Conservation (phyloP, 2,113 vertebrate genomes). For the Xyrauchen texanus region DNA sequence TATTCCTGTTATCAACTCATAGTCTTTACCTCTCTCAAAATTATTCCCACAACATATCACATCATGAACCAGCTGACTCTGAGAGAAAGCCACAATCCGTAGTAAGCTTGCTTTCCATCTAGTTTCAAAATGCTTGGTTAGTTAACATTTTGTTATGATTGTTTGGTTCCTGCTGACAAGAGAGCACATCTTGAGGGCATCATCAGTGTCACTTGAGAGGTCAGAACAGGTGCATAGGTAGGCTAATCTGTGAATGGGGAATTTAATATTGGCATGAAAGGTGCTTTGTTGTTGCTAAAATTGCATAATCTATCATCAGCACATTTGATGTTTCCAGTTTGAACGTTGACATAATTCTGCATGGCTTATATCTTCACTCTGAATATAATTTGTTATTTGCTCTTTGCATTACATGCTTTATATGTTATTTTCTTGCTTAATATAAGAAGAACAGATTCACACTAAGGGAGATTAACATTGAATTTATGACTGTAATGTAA, state of each 20-base stretch:
- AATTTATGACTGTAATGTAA: not conserved
- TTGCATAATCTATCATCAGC: not conserved
- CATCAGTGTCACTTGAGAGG: constrained; percentile 49
- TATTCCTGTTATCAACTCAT: constrained; percentile 75
- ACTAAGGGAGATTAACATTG: not conserved
- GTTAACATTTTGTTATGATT: constrained; percentile 59
- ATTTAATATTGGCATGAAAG: constrained; percentile 46
- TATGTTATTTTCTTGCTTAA: not conserved
- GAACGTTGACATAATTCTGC: not conserved
- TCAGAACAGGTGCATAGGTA: constrained; percentile 48
- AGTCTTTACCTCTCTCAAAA: constrained; percentile 67
- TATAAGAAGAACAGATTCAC: not conserved
- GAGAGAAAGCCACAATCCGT: constrained; percentile 57
- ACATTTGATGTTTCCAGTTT: not conserved
- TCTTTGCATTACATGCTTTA: constrained; percentile 5
- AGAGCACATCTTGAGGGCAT: constrained; percentile 50
- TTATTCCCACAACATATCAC: constrained; percentile 62
- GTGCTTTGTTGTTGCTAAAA: constrained; percentile 19
- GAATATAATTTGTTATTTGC: not conserved
- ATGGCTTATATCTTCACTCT: not conserved
- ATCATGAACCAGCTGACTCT: constrained; percentile 60
- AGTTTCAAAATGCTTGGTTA: constrained; percentile 42
- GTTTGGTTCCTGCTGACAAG: constrained; percentile 64
- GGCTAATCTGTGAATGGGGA: constrained; percentile 21
- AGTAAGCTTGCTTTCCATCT: constrained; percentile 58